Base-by-base conservation (phyloP, 2,888 invertebrate species). In the Archips crataeganus region DNA sequence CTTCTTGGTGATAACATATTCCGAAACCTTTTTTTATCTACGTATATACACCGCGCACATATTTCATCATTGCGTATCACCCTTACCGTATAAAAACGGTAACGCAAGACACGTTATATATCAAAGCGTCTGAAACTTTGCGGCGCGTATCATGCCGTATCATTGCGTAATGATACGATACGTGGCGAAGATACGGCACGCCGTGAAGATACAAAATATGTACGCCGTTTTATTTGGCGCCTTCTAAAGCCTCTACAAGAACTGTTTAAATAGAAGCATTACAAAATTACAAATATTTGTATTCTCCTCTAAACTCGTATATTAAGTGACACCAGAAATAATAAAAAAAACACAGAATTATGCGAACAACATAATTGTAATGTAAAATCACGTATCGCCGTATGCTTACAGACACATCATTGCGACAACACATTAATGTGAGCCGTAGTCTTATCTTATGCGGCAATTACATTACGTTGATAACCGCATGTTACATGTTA, bases 231-330 rank as follows among this genome's bases (percentile, higher is more conserved):
- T 49, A n/a, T 49, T 49, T n/a, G n/a, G 49, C 13, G 49, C n/a
- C 49, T 49, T 49, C 39, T 1, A 49, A 49, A 5, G n/a, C n/a
- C n/a, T 49, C 13, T n/a, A 49, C n/a, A 49, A 49, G n/a, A 6
- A n/a, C 13, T 3, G n/a, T 49, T 49, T 9, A 45, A 11, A 9
- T n/a, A 49, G 49, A 49, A 6, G 1, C 11, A 49, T 49, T 49
- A 45, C 49, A n/a, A 49, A 49, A n/a, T 49, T 49, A 49, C 49
- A 49, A n/a, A 49, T 49, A 5, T 49, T 49, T 49, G 49, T n/a
- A 49, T n/a, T 49, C 49, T 13, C 47, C 13, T n/a, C 49, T 49
- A 6, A 49, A n/a, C 49, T 13, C n/a, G 49, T 3, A n/a, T 45
- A 5, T 5, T 39, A 6, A 39, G 39, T 39, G 39, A 39, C 4